Evolutionary conservation across 2,797 vertebrate species (phyloP).

Genomic region (Fistularia tabacaria): DNA sequence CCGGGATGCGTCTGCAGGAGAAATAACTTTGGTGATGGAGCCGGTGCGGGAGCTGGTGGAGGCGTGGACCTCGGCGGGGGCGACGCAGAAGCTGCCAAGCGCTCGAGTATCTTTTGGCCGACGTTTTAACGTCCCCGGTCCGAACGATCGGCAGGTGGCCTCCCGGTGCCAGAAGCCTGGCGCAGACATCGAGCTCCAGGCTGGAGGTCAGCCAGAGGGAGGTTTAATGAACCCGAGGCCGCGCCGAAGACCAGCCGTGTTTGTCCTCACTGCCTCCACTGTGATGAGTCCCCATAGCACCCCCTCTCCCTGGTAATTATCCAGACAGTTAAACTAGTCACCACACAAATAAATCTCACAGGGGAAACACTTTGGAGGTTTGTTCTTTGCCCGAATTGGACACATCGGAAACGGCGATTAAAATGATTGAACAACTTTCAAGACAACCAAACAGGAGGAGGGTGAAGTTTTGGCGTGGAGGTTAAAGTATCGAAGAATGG

Average conservation of each 20-base stretch:
- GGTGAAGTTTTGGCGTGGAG: no score
- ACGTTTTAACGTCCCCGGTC: no score
- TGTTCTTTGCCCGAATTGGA: conserved; percentile 19
- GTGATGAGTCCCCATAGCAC: conserved; percentile 52
- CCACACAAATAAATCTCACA: conserved; percentile 39
- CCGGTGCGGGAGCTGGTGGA: no score
- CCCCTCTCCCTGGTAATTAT: conserved; percentile 57
- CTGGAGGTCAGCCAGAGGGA: conserved; percentile 66
- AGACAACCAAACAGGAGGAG: no score
- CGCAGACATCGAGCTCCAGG: conserved; percentile 40
- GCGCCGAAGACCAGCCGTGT: conserved; percentile 55
- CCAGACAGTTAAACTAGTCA: conserved; percentile 42
- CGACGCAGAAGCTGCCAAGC: no score
- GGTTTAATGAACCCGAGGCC: conserved; percentile 60
- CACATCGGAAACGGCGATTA: not conserved
- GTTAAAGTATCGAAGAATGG: no score
- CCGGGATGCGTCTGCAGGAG: conserved; percentile 12
- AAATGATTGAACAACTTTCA: no score
- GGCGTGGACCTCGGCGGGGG: no score
- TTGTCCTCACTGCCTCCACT: conserved; percentile 52
- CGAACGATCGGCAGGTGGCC: conserved; percentile 44
- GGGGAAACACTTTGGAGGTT: conserved; percentile 28
- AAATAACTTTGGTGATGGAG: conserved; percentile 9
- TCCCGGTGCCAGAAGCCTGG: conserved; percentile 52
- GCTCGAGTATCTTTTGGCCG: no score